Percentiles rank a stretch among this genome's conserved stretches.
These are phyloP conservation scores for Anisognathus igniventris DNA, from an alignment of 2,797 vertebrate genomes.

Conservation along the genomic window DNA sequence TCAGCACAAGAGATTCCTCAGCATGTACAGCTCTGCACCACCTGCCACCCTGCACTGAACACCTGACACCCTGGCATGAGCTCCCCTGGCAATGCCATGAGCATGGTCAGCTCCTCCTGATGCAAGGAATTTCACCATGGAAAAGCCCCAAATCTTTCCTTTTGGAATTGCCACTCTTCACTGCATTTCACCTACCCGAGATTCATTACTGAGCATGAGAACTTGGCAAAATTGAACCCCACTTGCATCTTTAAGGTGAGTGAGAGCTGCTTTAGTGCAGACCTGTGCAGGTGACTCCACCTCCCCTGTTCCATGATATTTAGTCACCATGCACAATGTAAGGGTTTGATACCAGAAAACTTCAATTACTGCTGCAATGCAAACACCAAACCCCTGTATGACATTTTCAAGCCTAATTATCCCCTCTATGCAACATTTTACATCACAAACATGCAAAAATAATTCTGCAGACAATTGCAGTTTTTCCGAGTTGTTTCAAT, in stretches of 20 bases:
- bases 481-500: neutral
- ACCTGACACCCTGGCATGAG: neutral
- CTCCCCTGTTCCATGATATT: neutral
- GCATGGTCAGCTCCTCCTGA: neutral
- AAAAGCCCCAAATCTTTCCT: neutral
- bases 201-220: neutral
- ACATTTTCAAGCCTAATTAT: neutral
- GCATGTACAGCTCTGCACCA: neutral
- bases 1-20: neutral
- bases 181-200: neutral
- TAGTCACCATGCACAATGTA: neutral
- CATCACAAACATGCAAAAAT: neutral
- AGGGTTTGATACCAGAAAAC: neutral
- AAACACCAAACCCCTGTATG: neutral
- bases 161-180: neutral
- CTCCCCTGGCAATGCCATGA: neutral
- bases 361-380: neutral
- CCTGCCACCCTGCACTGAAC: neutral
- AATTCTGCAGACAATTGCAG: neutral
- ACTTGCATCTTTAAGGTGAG: neutral
- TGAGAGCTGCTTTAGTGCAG: neutral
- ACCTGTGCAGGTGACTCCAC: neutral
- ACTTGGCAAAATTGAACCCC: neutral
- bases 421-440: neutral
- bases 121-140: accelerated